Base-by-base conservation (phyloP, 2,113 vertebrate genomes). In the Trachemys scripta region DNA sequence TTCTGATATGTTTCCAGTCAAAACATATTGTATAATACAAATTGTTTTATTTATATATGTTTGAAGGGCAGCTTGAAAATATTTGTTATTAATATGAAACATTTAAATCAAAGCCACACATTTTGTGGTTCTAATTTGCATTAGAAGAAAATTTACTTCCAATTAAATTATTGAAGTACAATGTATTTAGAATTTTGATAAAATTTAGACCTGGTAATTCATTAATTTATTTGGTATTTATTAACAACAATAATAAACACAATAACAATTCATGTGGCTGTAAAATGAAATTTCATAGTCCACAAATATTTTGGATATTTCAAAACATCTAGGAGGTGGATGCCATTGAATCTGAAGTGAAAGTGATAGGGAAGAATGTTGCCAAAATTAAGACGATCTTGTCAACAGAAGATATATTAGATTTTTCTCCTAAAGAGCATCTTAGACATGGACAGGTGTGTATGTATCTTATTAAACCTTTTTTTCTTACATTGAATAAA, bases 271-370 rank as follows among this genome's bases (percentile, higher is more conserved):
- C 24, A 78, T 47, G 25, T 78, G 45, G 7, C 10, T 27, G 75
- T 47, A 78, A 27, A 45, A 47, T 78, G 12, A 45, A 45, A 78
- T 78, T 47, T 24, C 42, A 5, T 72, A 78, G 42, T 53, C 47
- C 75, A 47, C 16, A 85, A 93, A 92, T 90, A 51, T 0, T 91
- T 2, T 93, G 88, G 87, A 85, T 97, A 10, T 96, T 97, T 75
- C 24, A 84, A 51, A 96, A 97, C 80, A 94, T 94, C n/a, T 93
- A 99, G 99, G 99, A 99, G 94, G 94, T 99, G 94, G 98, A 98
- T 57, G 98, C 98, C 79, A 99, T 99, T 31, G 99, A 99, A 98
- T 98, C 94, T 2, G 99, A 99, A 62, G 98, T 99, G 82, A 99
- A 98, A 88, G 95, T 65, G 56, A 98, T 99, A 98, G 99, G 99